Conservation (phyloP, 2,113 vertebrate species). For the Hemichromis elongatus region DNA sequence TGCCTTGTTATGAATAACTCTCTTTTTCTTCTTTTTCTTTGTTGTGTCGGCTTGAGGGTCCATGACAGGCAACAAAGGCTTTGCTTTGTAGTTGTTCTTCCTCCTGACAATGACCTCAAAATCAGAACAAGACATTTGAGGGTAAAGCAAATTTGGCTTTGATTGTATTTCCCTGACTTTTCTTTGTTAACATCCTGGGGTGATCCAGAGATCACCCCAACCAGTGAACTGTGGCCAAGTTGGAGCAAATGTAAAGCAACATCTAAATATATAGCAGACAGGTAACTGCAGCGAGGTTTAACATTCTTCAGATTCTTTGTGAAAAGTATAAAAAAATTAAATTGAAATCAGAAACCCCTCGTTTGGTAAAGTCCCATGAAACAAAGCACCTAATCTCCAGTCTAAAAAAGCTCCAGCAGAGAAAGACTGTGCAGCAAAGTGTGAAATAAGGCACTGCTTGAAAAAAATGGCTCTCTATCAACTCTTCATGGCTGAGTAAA, state of each 20-base stretch:
- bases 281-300: neutral
- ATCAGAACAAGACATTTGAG: constrained; percentile 43
- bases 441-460: constrained; percentile 16
- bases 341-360: neutral
- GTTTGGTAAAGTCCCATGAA: neutral
- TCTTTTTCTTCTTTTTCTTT: constrained; percentile 24
- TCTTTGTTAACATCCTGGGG: neutral
- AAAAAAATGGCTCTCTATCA: neutral
- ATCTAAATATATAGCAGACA: neutral
- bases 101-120: constrained; percentile 45
- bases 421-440: constrained; percentile 9
- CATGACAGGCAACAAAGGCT: constrained; percentile 35
- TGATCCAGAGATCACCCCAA: constrained; percentile 8
- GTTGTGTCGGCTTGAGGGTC: constrained; percentile 25
- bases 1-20: constrained; percentile 57
- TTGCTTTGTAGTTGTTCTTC: constrained; percentile 30
- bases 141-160: constrained; percentile 57
- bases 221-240: neutral
- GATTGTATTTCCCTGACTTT: constrained; percentile 29
- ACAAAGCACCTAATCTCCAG: neutral
- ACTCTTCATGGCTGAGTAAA: constrained; percentile 15
- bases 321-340: neutral
- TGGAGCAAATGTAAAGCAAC: neutral
- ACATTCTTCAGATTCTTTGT: constrained; percentile 18
- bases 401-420: neutral